phyloP scores from a whole-genome alignment of 2,113 vertebrate genomes.

The Charadrius vociferus region DNA sequence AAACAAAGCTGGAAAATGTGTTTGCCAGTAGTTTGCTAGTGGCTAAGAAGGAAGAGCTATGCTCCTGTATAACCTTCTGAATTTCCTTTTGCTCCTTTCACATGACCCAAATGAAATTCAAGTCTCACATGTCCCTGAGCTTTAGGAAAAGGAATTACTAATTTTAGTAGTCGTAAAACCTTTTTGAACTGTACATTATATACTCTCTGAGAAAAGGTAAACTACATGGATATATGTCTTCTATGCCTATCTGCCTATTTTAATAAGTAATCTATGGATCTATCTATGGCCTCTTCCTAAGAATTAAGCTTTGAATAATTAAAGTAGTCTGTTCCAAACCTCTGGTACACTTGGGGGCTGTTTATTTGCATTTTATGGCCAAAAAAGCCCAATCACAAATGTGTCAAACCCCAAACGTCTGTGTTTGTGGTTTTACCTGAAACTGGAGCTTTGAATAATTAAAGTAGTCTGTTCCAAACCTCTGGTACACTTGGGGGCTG shows the following conservation, averaged over 20 bases:
- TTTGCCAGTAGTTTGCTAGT: background rate
- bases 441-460: background rate
- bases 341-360: background rate
- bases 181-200: constrained; percentile 29
- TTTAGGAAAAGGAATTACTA: constrained; percentile 24
- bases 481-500: background rate
- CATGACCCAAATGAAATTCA: background rate
- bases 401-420: background rate
- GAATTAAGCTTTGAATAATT: background rate
- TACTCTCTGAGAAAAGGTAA: constrained; percentile 1
- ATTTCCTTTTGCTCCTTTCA: background rate
- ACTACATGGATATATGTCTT: background rate
- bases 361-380: background rate
- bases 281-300: background rate
- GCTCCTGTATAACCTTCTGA: background rate
- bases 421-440: background rate
- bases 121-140: background rate
- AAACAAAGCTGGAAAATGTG: background rate
- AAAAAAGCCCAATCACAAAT: background rate
- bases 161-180: constrained; percentile 28
- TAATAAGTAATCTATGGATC: background rate
- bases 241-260: background rate
- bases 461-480: background rate
- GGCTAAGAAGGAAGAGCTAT: background rate
- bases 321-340: background rate